Conservation (phyloP, 2,888 invertebrate species). For the Carpatolechia fugitivella region DNA sequence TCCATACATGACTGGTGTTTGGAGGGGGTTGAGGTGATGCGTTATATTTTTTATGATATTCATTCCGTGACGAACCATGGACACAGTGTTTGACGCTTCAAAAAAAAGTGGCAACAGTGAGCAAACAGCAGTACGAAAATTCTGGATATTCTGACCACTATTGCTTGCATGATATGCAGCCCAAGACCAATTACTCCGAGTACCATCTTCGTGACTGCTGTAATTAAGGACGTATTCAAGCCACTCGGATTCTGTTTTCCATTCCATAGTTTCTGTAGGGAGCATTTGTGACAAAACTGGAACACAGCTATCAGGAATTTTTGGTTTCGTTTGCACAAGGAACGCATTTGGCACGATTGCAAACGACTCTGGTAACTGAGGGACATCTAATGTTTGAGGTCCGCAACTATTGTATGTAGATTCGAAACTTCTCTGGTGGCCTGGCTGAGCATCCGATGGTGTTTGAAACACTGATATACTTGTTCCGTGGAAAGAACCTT, state of each 20-base stretch:
- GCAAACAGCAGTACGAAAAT: neutral
- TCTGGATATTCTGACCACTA: neutral
- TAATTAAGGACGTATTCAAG: slow-evolving; percentile 2
- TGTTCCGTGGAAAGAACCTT: slow-evolving; percentile 13
- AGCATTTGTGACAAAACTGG: slow-evolving; percentile 4
- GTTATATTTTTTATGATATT: slow-evolving; percentile 2
- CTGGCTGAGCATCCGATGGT: slow-evolving; percentile 9
- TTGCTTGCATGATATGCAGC: slow-evolving; percentile 7
- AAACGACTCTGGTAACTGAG: slow-evolving; percentile 11
- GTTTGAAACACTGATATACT: slow-evolving; percentile 15
- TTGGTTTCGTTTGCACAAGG: slow-evolving; percentile 6
- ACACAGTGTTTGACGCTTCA: slow-evolving; percentile 2
- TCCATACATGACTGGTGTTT: slow-evolving; percentile 15
- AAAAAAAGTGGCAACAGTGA: slow-evolving; percentile 8
- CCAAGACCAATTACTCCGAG: slow-evolving; percentile 3
- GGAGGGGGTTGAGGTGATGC: slow-evolving; percentile 10
- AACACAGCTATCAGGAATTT: slow-evolving; percentile 1
- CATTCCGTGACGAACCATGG: slow-evolving; percentile 2
- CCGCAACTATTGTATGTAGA: slow-evolving; percentile 11
- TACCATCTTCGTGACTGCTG: slow-evolving; percentile 5
- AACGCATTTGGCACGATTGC: slow-evolving; percentile 9
- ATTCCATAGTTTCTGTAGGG: slow-evolving; percentile 2
- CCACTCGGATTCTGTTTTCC: neutral
- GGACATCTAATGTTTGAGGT: slow-evolving; percentile 8
- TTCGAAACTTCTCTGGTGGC: slow-evolving; percentile 11